These are phyloP conservation scores for Aspidiotus destructor DNA, from an alignment of 2,888 invertebrate genomes.

Conservation along the genomic window DNA sequence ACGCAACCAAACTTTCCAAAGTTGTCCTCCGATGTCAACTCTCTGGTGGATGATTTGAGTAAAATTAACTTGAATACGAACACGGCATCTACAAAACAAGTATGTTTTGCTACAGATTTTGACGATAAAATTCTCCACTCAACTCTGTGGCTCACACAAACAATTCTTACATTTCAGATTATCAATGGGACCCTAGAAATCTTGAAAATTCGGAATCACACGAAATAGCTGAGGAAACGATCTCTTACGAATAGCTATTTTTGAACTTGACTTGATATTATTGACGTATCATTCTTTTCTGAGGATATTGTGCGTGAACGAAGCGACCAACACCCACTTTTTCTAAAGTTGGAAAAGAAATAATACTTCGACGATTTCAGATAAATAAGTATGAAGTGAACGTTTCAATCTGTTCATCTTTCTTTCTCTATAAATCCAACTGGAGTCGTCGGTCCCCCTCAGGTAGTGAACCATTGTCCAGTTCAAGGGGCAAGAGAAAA, in stretches of 20 bases:
- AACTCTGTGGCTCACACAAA: not conserved
- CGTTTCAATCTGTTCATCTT: too few species aligned
- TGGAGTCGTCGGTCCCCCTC: too few species aligned
- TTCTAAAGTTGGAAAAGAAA: too few species aligned
- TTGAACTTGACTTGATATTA: too few species aligned
- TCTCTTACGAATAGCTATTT: not conserved
- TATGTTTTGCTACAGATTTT: not conserved
- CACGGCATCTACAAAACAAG: constrained; percentile 1
- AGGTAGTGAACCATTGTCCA: too few species aligned
- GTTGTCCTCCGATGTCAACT: not conserved
- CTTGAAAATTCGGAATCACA: not conserved
- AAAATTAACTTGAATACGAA: not conserved
- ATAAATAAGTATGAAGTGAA: too few species aligned
- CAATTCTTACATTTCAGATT: not conserved
- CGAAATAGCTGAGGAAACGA: not conserved
- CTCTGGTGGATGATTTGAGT: constrained; percentile 8
- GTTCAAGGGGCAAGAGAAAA: too few species aligned
- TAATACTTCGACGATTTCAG: too few species aligned
- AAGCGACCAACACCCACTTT: too few species aligned
- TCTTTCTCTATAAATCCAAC: too few species aligned
- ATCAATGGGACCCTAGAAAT: constrained; percentile 2
- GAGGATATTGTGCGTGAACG: too few species aligned
- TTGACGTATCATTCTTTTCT: too few species aligned
- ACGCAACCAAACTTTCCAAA: constrained; percentile 8
- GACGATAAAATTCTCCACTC: not conserved